A percentile compares a stretch with the other conserved stretches of the same genome.
Conservation (phyloP, 2,888 invertebrate genomes). For the Heterodera filipjevi region DNA sequence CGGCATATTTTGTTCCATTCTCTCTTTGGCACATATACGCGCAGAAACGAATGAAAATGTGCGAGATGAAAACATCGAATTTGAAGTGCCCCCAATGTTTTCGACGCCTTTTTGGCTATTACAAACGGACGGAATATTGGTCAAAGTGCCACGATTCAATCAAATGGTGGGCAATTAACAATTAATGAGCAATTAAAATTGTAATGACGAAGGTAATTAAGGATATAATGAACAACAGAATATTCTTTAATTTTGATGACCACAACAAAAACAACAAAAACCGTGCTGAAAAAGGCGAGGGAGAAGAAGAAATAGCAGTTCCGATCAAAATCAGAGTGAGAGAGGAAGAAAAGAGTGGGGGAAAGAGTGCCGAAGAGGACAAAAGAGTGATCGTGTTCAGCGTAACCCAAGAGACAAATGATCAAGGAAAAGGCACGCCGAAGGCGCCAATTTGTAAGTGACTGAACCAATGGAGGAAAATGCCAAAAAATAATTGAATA, state of each 20-base stretch:
- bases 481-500: not conserved
- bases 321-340: not conserved
- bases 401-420: not conserved
- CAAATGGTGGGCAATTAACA: conserved; percentile 16
- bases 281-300: not conserved
- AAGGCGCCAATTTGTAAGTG: not conserved
- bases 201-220: not conserved
- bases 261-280: not conserved
- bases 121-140: conserved; percentile 16
- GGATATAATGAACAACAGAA: not conserved
- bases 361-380: not conserved
- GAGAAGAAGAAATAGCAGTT: not conserved
- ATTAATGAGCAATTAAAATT: not conserved
- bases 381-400: not conserved
- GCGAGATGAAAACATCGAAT: conserved; percentile 22
- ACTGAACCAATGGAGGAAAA: not conserved
- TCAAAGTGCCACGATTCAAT: conserved; percentile 6
- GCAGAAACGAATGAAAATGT: conserved; percentile 39
- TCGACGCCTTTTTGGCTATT: conserved; percentile 24
- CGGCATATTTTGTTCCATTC: conserved; percentile 13
- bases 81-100: conserved; percentile 5
- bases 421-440: not conserved
- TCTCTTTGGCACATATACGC: conserved; percentile 23
- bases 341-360: not conserved
- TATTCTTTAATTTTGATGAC: not conserved